phyloP scores from a whole-genome alignment of 2,888 invertebrate genomes.

The Cheiracanthium punctorium region DNA sequence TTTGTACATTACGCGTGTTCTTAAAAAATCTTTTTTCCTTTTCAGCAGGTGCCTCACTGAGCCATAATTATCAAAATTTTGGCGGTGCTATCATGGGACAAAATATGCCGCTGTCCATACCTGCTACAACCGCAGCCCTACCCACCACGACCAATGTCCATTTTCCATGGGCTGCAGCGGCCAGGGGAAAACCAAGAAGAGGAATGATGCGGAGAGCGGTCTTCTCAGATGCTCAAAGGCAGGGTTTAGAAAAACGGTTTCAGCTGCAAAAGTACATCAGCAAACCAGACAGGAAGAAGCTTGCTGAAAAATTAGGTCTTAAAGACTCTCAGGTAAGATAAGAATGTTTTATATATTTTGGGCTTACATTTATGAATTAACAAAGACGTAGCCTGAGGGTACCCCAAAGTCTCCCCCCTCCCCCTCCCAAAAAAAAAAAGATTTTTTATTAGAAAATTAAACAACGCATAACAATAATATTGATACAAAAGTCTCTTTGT shows the following conservation, averaged over 20 bases:
- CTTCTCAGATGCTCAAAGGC: slow-evolving; percentile 95
- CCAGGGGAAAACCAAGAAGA: slow-evolving; percentile 92
- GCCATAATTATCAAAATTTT: slow-evolving; percentile 35
- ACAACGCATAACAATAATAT: too few relatives aligned
- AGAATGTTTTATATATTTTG: too few relatives aligned
- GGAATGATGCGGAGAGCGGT: slow-evolving; percentile 98
- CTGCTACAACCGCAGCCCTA: slow-evolving; percentile 6
- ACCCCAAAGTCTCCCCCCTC: too few relatives aligned
- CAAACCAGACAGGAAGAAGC: slow-evolving; percentile 97
- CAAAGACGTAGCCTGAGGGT: too few relatives aligned
- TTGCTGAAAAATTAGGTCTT: slow-evolving; percentile 95
- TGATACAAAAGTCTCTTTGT: too few relatives aligned
- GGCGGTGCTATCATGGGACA: slow-evolving; percentile 33
- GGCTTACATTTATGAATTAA: too few relatives aligned
- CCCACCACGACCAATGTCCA: slow-evolving; percentile 43
- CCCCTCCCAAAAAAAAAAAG: too few relatives aligned
- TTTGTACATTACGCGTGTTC: not conserved
- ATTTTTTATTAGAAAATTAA: too few relatives aligned
- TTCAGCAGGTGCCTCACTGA: slow-evolving; percentile 17
- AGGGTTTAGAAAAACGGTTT: slow-evolving; percentile 95
- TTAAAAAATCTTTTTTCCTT: not conserved
- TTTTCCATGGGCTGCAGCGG: slow-evolving; percentile 93
- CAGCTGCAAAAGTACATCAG: slow-evolving; percentile 98
- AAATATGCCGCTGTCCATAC: slow-evolving; percentile 19
- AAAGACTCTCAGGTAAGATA: slow-evolving; percentile 94